Conservation (phyloP, 1,140 invertebrate genomes). For the Drosophila fuyamai region DNA sequence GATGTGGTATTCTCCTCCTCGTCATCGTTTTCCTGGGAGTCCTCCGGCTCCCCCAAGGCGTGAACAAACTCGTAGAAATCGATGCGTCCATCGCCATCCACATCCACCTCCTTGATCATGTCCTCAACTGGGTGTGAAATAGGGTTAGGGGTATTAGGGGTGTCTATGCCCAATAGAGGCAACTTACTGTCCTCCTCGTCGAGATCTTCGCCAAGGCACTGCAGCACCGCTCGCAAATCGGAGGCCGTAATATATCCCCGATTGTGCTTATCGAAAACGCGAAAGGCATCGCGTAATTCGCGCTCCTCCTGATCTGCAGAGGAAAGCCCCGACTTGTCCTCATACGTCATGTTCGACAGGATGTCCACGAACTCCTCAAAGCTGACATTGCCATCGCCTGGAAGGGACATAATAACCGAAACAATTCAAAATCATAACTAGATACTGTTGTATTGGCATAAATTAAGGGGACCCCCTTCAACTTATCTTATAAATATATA, state of each 20-base stretch:
- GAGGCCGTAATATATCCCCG: slow-evolving; percentile 94
- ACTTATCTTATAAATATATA: too few relatives aligned
- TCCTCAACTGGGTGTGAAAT: slow-evolving; percentile 90
- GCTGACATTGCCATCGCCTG: slow-evolving; percentile 95
- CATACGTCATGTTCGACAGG: slow-evolving; percentile 90
- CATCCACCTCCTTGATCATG: slow-evolving; percentile 96
- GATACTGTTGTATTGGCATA: too few relatives aligned
- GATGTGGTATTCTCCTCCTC: slow-evolving; percentile 87
- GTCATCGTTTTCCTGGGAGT: slow-evolving; percentile 92
- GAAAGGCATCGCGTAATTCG: slow-evolving; percentile 94
- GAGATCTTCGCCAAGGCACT: slow-evolving; percentile 93
- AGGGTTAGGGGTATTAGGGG: background rate
- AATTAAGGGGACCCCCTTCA: too few relatives aligned
- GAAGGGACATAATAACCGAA: slow-evolving; percentile 12
- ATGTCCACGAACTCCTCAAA: slow-evolving; percentile 97
- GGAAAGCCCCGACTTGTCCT: slow-evolving; percentile 87
- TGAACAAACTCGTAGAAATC: slow-evolving; percentile 96
- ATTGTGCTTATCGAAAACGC: slow-evolving; percentile 95
- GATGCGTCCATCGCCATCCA: slow-evolving; percentile 94
- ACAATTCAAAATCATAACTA: too few relatives aligned
- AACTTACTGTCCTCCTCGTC: slow-evolving; percentile 93
- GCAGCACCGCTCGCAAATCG: slow-evolving; percentile 92
- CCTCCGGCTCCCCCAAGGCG: slow-evolving; percentile 92
- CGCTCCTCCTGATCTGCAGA: slow-evolving; percentile 92
- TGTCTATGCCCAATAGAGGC: background rate